These are phyloP conservation scores for Trematomus bernacchii DNA, from an alignment of 2,797 vertebrate species.

Conservation along the genomic window DNA sequence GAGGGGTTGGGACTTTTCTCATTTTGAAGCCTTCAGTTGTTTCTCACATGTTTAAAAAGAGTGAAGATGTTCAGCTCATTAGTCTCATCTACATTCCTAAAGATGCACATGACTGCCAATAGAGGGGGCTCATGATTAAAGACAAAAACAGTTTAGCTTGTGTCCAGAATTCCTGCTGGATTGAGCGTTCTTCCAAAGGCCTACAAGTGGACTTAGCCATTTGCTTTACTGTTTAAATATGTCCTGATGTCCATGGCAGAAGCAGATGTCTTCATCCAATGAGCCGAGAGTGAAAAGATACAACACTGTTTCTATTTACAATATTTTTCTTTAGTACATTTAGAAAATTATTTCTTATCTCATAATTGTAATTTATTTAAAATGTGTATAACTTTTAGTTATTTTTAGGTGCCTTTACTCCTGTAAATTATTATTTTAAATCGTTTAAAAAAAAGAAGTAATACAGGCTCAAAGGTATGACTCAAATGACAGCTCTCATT, in stretches of 20 bases:
- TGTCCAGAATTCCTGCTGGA: background rate
- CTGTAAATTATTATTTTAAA: constrained; percentile 5
- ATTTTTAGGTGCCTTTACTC: background rate
- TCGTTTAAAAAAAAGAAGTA: too few relatives aligned
- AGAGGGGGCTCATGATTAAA: constrained; percentile 23
- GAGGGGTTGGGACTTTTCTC: constrained; percentile 4
- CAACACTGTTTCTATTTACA: background rate
- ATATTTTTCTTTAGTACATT: background rate
- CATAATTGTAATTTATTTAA: too few relatives aligned
- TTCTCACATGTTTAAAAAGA: background rate
- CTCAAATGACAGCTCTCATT: constrained; percentile 34
- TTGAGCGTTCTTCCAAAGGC: background rate
- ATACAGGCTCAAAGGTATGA: background rate
- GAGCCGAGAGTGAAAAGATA: background rate
- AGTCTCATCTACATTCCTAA: background rate
- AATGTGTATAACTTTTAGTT: too few relatives aligned
- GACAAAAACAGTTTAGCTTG: background rate
- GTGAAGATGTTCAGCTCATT: background rate
- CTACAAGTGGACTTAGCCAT: too few relatives aligned
- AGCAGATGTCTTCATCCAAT: constrained; percentile 23
- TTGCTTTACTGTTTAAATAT: constrained; percentile 3
- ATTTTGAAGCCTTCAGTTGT: constrained; percentile 15
- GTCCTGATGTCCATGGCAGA: background rate
- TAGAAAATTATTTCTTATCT: too few relatives aligned
- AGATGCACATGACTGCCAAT: background rate